These are phyloP conservation scores for Sebastes reedi DNA, from an alignment of 2,797 vertebrate genomes.

Conservation along the genomic window DNA sequence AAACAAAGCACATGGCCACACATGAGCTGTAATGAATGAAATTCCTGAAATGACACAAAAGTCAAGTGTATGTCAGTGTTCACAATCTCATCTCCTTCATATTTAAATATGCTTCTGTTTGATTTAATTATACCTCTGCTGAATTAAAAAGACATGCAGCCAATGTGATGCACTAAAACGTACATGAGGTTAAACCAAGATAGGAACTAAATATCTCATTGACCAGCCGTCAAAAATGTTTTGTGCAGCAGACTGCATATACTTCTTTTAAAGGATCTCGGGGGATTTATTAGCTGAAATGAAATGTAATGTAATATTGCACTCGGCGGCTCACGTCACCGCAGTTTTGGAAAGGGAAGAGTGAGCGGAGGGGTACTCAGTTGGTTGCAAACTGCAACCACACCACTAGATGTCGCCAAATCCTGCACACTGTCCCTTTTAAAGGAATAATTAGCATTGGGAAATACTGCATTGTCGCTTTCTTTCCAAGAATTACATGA, in stretches of 20 bases:
- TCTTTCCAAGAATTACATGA: background rate
- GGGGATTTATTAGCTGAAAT: no score
- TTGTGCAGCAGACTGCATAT: background rate
- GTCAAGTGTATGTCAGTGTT: background rate
- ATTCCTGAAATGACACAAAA: constrained; percentile 11
- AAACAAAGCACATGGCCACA: constrained; percentile 12
- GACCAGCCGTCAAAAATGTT: background rate
- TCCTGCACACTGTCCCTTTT: no score
- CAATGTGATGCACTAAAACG: background rate
- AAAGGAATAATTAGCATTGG: background rate
- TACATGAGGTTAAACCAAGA: background rate
- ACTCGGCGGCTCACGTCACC: background rate
- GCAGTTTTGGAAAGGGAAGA: background rate
- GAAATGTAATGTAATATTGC: no score
- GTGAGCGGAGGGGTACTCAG: no score
- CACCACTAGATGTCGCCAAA: no score
- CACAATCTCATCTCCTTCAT: background rate
- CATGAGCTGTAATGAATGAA: background rate
- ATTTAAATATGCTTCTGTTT: background rate
- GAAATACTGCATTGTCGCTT: background rate
- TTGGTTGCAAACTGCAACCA: no score
- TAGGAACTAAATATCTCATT: background rate
- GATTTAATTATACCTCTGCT: background rate
- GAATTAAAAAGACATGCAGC: background rate
- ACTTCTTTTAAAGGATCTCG: background rate